Evolutionary conservation across 2,888 invertebrate species (phyloP), one percentile per base, ranked within the genome.

Genomic region (Alentia gelatinosa): DNA sequence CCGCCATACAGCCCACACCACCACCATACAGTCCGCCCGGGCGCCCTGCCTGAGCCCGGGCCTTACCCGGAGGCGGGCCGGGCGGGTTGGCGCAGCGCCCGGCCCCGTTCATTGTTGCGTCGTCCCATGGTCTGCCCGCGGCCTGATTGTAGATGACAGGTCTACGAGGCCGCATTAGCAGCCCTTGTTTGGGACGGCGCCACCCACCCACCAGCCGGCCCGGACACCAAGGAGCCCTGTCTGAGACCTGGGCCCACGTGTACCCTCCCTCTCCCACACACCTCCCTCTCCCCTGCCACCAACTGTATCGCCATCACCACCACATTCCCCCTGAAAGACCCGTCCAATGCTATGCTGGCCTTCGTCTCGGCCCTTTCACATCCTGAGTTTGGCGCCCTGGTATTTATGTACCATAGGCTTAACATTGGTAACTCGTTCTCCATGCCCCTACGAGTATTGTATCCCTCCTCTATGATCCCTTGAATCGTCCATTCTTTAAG

Each of bases 121-220:
- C 4, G 75, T 83, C 83, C 83, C 30, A 37, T 35, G 83, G 23
- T 30, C 56, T 3, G 68, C 68, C 35, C 83, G n/a, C 35, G 39
- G 39, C 39, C 15, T 35, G 83, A 83, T 83, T 83, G 83, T 83
- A 83, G 40, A 83, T 83, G 83, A 83, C 83, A 83, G 83, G 39
- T 83, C 83, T 37, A 40, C 23, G 83, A 40, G 83, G 40, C 19
- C 1, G 83, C 83, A 83, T 83, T 83, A 83, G 83, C 37, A 12
- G 40, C n/a, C 39, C 83, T 37, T 83, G 83, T 83, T 83, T 37
- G 83, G 68, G 68, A 26, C 68, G 26, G 68, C 26, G 26, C 30
- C 68, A 26, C 30, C 12, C 68, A 26, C 30, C 12, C 68, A 30
- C 1, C 30, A 12, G 5, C 5, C 68, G 68, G 68, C 68, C 68